Evolutionary conservation across 2,113 vertebrate species (phyloP), one percentile per base, ranked within the genome.

Genomic region (Pelecanoides urinatrix): DNA sequence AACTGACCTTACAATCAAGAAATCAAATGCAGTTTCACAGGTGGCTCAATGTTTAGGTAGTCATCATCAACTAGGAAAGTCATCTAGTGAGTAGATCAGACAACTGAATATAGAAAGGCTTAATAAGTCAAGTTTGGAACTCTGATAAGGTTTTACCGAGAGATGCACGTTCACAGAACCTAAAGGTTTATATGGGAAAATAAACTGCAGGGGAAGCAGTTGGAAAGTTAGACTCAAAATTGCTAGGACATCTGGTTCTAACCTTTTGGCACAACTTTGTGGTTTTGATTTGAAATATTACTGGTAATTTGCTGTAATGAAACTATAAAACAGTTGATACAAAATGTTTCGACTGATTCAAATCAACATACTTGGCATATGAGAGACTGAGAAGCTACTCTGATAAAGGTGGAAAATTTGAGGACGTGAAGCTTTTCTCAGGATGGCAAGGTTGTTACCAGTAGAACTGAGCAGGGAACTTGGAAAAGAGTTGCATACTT

Each of bases 231-330:
- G 47, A 45, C 26, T 94, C 55, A 86, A 26, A 86, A 81, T 74
- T 67, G 3, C 68, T 81, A 87, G 66, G 52, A 91, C 81, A 88
- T 93, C 59, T 88, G 40, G 67, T 95, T 96, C 82, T 90, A 93
- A 83, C 36, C 36, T 92, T 96, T 90, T 94, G 88, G 74, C 29
- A 70, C 36, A 76, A 53, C 14, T 86, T 62, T 38, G 18, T 87
- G 30, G 1, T 56, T 95, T 90, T 71, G 4, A 68, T 88, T 93
- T 84, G 59, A 77, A 86, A 27, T 86, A 70, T 71, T 74, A 34
- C 58, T 75, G n/a, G 74, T 95, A 92, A 93, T 79, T 90, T 90
- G 55, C 32, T 47, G 42, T 86, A 93, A 86, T 44, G 50, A 90
- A 72, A 34, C 53, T 82, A 72, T 79, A 70, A 93, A 96, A 66